Conservation (phyloP, 2,113 vertebrate genomes). For the Corydoras sp. region DNA sequence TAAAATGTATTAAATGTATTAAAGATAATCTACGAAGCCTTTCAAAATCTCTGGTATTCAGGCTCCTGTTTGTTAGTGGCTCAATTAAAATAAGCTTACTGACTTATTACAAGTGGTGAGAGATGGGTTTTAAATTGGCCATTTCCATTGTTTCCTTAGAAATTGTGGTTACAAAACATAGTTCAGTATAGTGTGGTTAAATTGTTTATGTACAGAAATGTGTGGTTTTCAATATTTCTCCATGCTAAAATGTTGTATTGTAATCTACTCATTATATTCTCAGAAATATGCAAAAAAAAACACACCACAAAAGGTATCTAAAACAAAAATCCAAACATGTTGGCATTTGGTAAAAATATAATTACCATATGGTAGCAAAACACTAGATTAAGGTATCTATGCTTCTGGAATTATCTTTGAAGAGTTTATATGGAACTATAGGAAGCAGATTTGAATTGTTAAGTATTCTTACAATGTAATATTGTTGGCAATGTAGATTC, state of each 20-base stretch:
- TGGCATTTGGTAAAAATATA: too few species aligned
- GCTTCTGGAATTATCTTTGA: too few species aligned
- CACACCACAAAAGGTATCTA: neutral
- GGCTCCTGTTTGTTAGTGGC: neutral
- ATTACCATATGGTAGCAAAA: too few species aligned
- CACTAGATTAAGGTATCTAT: too few species aligned
- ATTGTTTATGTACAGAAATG: neutral
- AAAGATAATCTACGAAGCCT: too few species aligned
- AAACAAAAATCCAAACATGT: neutral
- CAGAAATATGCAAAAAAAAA: neutral
- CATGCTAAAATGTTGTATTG: constrained; percentile 1
- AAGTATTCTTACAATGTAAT: too few species aligned
- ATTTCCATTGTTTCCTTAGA: constrained; percentile 14
- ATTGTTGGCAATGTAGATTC: too few species aligned
- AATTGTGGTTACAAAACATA: neutral
- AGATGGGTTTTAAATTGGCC: neutral
- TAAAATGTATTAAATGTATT: too few species aligned
- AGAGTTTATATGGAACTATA: too few species aligned
- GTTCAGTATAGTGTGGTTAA: constrained; percentile 5
- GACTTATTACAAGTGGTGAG: constrained; percentile 5
- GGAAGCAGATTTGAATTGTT: too few species aligned
- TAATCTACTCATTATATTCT: neutral
- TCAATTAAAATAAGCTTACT: neutral
- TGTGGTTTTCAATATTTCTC: constrained; percentile 1
- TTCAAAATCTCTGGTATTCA: neutral